Evolutionary conservation across 2,797 vertebrate species (phyloP).

Genomic region (Intellagama lesueurii): DNA sequence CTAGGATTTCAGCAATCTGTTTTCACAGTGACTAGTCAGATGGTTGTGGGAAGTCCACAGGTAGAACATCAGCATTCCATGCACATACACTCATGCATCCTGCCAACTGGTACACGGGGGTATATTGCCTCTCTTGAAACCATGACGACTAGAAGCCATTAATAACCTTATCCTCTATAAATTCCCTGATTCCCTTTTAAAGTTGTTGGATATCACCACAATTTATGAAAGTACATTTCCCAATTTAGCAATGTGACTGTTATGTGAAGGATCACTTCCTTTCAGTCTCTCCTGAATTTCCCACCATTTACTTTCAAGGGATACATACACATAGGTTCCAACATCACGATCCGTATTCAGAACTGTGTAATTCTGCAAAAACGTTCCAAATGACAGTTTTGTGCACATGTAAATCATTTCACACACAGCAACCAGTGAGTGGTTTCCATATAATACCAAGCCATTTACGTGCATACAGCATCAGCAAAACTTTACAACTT

Average conservation of each 20-base stretch:
- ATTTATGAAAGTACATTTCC: neutral
- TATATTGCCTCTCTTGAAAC: too few species aligned
- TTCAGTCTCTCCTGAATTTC: neutral
- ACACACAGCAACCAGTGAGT: neutral
- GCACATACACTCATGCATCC: neutral
- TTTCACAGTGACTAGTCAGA: neutral
- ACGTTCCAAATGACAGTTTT: neutral
- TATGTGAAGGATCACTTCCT: neutral
- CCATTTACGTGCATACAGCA: neutral
- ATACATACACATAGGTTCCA: neutral
- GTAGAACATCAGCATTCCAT: neutral
- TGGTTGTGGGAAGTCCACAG: neutral
- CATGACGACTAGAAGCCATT: too few species aligned
- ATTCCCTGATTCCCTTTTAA: neutral
- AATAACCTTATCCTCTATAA: neutral
- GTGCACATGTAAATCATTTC: neutral
- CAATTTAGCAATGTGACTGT: neutral
- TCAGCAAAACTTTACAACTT: neutral
- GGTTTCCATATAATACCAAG: neutral
- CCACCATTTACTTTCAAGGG: neutral
- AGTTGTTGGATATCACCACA: neutral
- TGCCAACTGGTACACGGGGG: too few species aligned
- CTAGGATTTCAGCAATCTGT: neutral
- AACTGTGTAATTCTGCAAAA: neutral
- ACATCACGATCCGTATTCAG: neutral